phyloP scores from a whole-genome alignment of 1,140 invertebrate species.

The Conus betulinus region DNA sequence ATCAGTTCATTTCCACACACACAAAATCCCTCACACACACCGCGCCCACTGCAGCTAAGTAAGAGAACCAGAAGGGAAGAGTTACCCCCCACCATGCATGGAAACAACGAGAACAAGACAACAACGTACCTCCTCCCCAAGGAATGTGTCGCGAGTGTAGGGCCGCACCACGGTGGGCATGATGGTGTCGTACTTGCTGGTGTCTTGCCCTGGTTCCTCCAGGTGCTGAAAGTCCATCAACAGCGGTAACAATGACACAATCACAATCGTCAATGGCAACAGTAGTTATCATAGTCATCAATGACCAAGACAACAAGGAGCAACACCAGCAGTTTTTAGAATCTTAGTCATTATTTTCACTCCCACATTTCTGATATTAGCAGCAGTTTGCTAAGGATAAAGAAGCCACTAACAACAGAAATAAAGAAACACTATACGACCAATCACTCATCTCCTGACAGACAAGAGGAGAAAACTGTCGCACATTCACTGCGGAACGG shows the following conservation, averaged over 20 bases:
- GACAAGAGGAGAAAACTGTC: too few species aligned
- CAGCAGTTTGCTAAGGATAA: too few species aligned
- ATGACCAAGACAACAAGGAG: not conserved
- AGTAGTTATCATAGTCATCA: not conserved
- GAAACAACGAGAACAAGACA: not conserved
- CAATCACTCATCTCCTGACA: too few species aligned
- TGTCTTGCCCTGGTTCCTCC: constrained; percentile 88
- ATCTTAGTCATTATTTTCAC: not conserved
- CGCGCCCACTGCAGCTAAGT: too few species aligned
- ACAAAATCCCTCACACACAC: too few species aligned
- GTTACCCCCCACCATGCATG: too few species aligned
- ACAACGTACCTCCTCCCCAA: constrained; percentile 51
- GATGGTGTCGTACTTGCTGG: constrained; percentile 87
- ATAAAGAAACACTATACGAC: too few species aligned
- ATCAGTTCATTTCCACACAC: too few species aligned
- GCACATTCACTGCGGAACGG: too few species aligned
- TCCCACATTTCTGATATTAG: not conserved
- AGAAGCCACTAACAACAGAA: too few species aligned
- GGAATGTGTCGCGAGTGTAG: constrained; percentile 58
- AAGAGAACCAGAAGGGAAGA: too few species aligned
- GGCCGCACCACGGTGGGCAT: constrained; percentile 87
- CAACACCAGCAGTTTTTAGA: not conserved
- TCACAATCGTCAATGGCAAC: not conserved
- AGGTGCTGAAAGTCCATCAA: constrained; percentile 53
- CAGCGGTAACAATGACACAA: not conserved